Conservation (phyloP, 2,888 invertebrate species). For the Anoplius nigerrimus region DNA sequence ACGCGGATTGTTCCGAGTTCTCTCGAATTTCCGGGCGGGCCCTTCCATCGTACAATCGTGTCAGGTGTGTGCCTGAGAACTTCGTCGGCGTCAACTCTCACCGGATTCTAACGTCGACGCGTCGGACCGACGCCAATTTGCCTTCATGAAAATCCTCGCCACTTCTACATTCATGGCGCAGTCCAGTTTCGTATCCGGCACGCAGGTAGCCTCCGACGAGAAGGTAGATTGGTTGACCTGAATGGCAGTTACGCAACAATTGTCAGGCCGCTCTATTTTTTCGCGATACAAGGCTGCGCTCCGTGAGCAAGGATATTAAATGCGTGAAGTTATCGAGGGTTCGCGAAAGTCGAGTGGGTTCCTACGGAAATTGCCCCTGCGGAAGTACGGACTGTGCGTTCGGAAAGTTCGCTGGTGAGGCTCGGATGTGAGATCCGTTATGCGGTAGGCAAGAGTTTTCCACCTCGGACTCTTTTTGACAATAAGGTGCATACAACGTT, state of each 20-base stretch:
- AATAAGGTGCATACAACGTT: too few relatives aligned
- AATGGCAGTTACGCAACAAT: slow-evolving; percentile 41
- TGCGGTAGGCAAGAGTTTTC: too few relatives aligned
- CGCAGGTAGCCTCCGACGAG: slow-evolving; percentile 43
- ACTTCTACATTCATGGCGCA: not conserved
- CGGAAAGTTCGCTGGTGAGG: too few relatives aligned
- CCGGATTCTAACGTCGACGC: too few relatives aligned
- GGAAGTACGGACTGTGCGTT: too few relatives aligned
- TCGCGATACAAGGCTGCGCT: slow-evolving; percentile 35
- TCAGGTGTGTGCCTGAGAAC: too few relatives aligned
- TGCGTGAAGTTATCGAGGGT: not conserved
- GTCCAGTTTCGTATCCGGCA: slow-evolving; percentile 51
- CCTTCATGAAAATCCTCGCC: slow-evolving; percentile 6
- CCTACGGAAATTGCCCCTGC: too few relatives aligned
- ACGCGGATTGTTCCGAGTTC: not conserved
- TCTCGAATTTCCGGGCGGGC: not conserved
- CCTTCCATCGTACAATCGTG: too few relatives aligned
- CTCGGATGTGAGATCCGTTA: too few relatives aligned
- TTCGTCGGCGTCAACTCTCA: too few relatives aligned
- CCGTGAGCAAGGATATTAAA: slow-evolving; percentile 7
- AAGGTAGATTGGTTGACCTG: slow-evolving; percentile 44
- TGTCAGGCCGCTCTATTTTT: slow-evolving; percentile 24
- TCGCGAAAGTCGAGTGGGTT: too few relatives aligned
- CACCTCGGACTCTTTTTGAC: too few relatives aligned
- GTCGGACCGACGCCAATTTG: not conserved